A percentile compares a stretch with the other conserved stretches of the same genome.
These are phyloP conservation scores for Anseranas semipalmata DNA, from an alignment of 2,113 vertebrate species.

Conservation along the genomic window DNA sequence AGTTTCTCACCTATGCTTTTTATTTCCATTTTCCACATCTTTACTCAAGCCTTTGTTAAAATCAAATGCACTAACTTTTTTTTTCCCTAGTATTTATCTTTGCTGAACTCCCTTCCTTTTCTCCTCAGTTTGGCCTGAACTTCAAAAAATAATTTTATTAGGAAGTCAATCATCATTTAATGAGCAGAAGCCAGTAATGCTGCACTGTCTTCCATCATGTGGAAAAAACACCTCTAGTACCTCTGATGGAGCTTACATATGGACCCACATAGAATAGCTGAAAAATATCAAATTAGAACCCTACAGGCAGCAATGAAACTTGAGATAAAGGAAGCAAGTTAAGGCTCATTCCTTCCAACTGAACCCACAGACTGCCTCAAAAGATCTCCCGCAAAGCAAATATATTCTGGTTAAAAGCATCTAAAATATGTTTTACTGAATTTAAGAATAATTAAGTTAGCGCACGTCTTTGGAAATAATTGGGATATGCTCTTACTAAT, in stretches of 20 bases:
- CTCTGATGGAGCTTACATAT: background rate
- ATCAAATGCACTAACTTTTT: background rate
- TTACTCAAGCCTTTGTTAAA: background rate
- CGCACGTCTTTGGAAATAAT: background rate
- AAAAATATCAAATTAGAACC: background rate
- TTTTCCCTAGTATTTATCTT: background rate
- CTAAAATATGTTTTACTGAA: background rate
- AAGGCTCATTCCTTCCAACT: background rate
- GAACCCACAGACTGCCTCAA: background rate
- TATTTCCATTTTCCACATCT: background rate
- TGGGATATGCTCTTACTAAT: background rate
- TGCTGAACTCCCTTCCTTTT: background rate
- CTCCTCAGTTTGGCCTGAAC: background rate
- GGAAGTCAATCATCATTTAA: background rate
- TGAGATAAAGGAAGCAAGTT: background rate
- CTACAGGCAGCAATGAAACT: background rate
- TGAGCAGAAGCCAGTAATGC: background rate
- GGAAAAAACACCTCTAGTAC: background rate
- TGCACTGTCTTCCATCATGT: background rate
- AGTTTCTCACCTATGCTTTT: background rate
- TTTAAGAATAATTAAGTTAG: background rate
- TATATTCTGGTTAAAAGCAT: background rate
- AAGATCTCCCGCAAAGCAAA: background rate
- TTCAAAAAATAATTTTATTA: background rate
- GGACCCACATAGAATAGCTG: background rate